These are phyloP conservation scores for Vannuccia rotundouncinata DNA, from an alignment of 2,888 invertebrate genomes.

Conservation along the genomic window DNA sequence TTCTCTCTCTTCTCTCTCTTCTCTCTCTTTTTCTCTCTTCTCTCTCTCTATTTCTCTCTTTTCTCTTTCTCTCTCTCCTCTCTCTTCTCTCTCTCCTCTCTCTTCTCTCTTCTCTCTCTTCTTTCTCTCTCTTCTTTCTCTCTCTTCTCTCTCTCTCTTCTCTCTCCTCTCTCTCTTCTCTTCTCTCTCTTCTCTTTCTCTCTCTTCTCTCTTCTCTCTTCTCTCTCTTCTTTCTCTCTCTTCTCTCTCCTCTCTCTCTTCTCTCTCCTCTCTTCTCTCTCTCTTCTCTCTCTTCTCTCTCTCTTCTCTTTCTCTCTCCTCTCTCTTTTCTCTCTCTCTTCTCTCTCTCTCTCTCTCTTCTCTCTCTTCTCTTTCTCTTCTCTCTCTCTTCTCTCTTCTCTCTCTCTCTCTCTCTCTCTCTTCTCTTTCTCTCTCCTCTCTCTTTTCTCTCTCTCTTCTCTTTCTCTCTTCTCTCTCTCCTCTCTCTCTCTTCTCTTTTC, in stretches of 20 bases:
- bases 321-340: neutral
- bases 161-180: too few species aligned
- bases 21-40: constrained; percentile 1
- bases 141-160: too few species aligned
- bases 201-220: too few species aligned
- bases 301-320: too few species aligned
- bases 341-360: too few species aligned
- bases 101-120: too few species aligned
- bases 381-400: neutral
- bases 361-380: neutral
- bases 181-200: too few species aligned
- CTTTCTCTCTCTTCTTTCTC: too few species aligned
- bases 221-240: too few species aligned
- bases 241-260: too few species aligned
- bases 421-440: neutral
- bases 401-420: neutral
- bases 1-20: neutral
- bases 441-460: neutral
- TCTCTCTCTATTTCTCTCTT: neutral
- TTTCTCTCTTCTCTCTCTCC: neutral
- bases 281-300: too few species aligned
- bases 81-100: neutral
- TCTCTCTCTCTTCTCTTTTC: constrained; percentile 40
- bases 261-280: too few species aligned
- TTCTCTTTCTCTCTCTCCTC: neutral